Evolutionary conservation across 2,797 vertebrate species (phyloP).

Genomic region (Parauchenoglanis punctatus): DNA sequence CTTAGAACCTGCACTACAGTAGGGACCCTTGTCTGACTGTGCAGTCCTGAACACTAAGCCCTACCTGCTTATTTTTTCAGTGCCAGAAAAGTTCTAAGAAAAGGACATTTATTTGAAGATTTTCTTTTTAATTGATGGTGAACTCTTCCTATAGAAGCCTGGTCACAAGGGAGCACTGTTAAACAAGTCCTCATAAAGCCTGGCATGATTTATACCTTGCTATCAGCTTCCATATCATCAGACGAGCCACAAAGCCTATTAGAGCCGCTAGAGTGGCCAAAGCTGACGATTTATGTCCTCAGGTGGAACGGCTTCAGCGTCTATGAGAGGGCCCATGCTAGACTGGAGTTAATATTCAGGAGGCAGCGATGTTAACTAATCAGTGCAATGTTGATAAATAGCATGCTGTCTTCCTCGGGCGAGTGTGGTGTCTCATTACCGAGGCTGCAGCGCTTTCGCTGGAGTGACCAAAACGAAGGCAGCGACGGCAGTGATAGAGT

Average conservation of each 20-base stretch:
- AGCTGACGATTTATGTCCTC: constrained; percentile 66
- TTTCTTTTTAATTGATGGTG: not conserved
- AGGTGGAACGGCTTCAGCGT: constrained; percentile 59
- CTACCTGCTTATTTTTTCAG: not conserved
- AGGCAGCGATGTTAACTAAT: constrained; percentile 58
- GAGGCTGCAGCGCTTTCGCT: constrained; percentile 59
- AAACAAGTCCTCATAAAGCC: constrained; percentile 39
- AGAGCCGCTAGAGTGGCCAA: constrained; percentile 50
- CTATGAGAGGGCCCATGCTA: constrained; percentile 47
- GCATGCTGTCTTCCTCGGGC: constrained; percentile 61
- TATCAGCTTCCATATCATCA: constrained; percentile 55
- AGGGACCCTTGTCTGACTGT: not conserved
- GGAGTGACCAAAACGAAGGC: constrained; percentile 53
- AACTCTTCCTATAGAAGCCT: constrained; percentile 50
- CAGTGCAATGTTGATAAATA: constrained; percentile 70
- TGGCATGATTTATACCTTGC: constrained; percentile 52
- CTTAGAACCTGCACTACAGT: not conserved
- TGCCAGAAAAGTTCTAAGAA: not conserved
- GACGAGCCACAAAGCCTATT: constrained; percentile 51
- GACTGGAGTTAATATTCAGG: constrained; percentile 68
- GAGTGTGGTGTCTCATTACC: constrained; percentile 68
- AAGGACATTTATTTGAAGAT: not conserved
- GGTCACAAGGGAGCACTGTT: constrained; percentile 32
- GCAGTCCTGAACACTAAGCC: not conserved
- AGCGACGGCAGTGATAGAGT: constrained; percentile 45